Evolutionary conservation across 2,113 vertebrate species (phyloP), one percentile per base, ranked within the genome.

Genomic region (Eulemur rufifrons): DNA sequence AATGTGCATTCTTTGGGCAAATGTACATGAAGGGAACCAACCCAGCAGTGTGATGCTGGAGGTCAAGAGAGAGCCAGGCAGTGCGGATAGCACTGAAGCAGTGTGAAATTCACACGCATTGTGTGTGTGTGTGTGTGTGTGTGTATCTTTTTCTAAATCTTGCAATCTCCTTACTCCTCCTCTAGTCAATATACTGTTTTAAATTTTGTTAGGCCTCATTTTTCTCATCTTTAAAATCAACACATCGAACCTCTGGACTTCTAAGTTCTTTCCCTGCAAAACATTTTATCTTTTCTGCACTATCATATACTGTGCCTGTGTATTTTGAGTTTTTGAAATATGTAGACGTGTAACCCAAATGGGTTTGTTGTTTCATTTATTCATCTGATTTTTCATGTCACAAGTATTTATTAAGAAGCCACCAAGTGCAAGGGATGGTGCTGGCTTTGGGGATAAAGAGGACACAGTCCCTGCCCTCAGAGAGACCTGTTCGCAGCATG

Each of bases 201-300:
- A 68, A 59, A 69, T 85, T 87, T 89, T n/a, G 32, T 21, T 66
- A n/a, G 21, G 21, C 29, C 15, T 83, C 69, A 47, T 87, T 68
- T 93, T 42, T 8, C 42, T 86, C 52, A n/a, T 39, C 32, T 91
- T 93, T 86, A 77, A 83, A 78, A 78, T 85, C 32, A 80, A 82
- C 59, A 17, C 32, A 74, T 15, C 86, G 32, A 69, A 86, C 2
- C 59, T 77, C 4, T 37, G 63, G 25, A 47, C 23, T 93, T 90
- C 77, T 86, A 89, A 91, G 42, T 54, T 86, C n/a, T 54, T 90
- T 82, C 77, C 34, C 69, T 95, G 54, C 0, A 77, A 63, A n/a
- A 12, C 21, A 69, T 29, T 71, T 95, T 69, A 6, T 50, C 10
- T 73, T 94, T 77, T 76, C 18, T 89, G 20, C 66, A 4, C 9